Base-by-base conservation (phyloP, 1,140 invertebrate species). In the Brachionus paranguensis region DNA sequence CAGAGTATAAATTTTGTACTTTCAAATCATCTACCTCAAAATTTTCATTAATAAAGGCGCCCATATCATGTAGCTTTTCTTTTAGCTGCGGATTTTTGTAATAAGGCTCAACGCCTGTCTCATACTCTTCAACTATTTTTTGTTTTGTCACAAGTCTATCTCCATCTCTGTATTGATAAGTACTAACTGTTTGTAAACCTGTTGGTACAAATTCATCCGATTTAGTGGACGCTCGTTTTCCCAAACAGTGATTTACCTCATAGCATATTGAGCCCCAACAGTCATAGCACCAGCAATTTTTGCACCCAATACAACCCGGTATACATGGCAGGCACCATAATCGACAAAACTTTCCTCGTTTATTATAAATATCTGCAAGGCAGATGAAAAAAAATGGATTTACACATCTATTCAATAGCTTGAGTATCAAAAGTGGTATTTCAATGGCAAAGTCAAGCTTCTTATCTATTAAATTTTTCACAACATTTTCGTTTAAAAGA, bases 161-260 rank as follows among this genome's bases (percentile, higher is more conserved):
- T 14, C 78, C 78, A 47, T 81, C 78, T 81, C 78, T 81, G 24
- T 81, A 81, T 43, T 60, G 64, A 81, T 81, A 81, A 10, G 78
- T 64, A 47, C 78, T 64, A 64, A 81, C 53, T 11, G 78, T 81
- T 64, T 81, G 78, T 27, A 81, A 47, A 14, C 78, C 78, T 43
- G 78, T 81, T 29, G 78, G 78, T 6, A 81, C 50, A 60, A 45
- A 81, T 10, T 60, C 53, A 45, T 81, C 78, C 7, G 33, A 45
- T 45, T 64, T 33, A 6, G 20, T n/a, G 5, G 53, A 68, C 0
- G 53, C 17, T 14, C 72, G 1, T 24, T 76, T 76, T 3, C 72
- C 72, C 43, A 76, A 50, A 68, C 78, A 81, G 20, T 68, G 64
- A 47, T 68, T 64, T 64, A 81, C 20, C 24, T 81, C 78, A 14